Percentiles rank a stretch among this genome's conserved stretches.
Evolutionary conservation across 2,888 invertebrate genomes (phyloP).

Genomic region (Andrena chrysosceles): DNA sequence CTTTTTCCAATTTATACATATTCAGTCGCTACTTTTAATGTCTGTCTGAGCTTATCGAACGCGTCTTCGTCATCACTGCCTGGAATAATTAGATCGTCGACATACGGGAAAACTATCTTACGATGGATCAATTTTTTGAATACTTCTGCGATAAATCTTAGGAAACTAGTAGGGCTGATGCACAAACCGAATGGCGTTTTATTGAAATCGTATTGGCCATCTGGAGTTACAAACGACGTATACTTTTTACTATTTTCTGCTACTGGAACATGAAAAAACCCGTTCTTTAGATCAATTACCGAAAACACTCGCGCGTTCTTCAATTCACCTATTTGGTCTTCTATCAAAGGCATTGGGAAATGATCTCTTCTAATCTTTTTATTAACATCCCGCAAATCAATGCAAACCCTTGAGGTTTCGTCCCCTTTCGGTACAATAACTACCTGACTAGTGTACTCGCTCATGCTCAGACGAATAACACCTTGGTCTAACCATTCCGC

Average conservation of each 20-base stretch:
- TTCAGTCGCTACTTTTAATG: too few species aligned
- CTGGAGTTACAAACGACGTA: too few species aligned
- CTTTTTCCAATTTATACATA: neutral
- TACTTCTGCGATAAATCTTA: too few species aligned
- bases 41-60: neutral
- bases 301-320: conserved; percentile 23
- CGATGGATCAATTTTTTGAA: neutral
- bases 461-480: conserved; percentile 25
- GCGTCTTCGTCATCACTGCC: neutral
- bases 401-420: conserved; percentile 25
- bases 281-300: too few species aligned
- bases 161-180: too few species aligned
- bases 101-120: conserved; percentile 1
- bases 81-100: neutral
- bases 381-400: conserved; percentile 50
- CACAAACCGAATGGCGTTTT: conserved; percentile 7
- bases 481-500: neutral
- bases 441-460: conserved; percentile 46
- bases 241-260: too few species aligned
- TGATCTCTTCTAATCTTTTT: conserved; percentile 35
- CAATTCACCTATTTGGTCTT: conserved; percentile 45
- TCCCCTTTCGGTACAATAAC: conserved; percentile 48
- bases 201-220: too few species aligned
- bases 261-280: too few species aligned
- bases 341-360: conserved; percentile 36